Base-by-base conservation (phyloP, 1,140 invertebrate genomes). In the Bombus vancouverensis region DNA sequence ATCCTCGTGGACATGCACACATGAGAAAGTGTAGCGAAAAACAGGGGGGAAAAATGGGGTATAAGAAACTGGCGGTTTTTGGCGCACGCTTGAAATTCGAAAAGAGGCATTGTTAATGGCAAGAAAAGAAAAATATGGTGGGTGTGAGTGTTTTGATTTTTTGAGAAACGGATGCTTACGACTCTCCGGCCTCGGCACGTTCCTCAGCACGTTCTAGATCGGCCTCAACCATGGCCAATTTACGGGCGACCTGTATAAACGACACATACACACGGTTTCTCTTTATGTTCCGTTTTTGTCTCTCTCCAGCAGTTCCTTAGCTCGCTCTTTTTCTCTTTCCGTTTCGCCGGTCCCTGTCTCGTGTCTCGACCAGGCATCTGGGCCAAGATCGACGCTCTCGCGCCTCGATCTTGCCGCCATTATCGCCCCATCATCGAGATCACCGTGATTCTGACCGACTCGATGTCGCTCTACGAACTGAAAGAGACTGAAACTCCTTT, bases 201-300 rank as follows among this genome's bases (percentile, higher is more conserved):
- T 99, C 99, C 97, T 99, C 99, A 92, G 99, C 99, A 96, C 99
- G 98, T 96, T 99, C 99, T 96, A 99, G 97, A 96, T 99, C 99
- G 95, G 99, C 99, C 97, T 99, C 99, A 97, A 99, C 99, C 98
- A 99, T 99, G 96, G 99, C 99, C 97, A 99, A 98, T 97, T 99
- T 99, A 98, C 99, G 99, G 97, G 99, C 99, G 95, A 99, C 99
- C 99, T 99, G 96, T 94, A 91, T 95, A 92, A 94, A 93, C 90
- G 91, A 94, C 90, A 93, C 83, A 94, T 85, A 92, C 90, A 92
- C 86, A 87, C 91, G 88, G 62, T 92, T 89, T 90, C 79, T 78
- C 83, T 76, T 86, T 91, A 87, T 92, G 90, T 87, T 86, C 81
- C 57, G 62, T 88, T 85, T 73, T 72, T 39, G 25, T 81, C 34